Conservation (phyloP, 2,888 invertebrate species). For the Eurytoma adleriae region DNA sequence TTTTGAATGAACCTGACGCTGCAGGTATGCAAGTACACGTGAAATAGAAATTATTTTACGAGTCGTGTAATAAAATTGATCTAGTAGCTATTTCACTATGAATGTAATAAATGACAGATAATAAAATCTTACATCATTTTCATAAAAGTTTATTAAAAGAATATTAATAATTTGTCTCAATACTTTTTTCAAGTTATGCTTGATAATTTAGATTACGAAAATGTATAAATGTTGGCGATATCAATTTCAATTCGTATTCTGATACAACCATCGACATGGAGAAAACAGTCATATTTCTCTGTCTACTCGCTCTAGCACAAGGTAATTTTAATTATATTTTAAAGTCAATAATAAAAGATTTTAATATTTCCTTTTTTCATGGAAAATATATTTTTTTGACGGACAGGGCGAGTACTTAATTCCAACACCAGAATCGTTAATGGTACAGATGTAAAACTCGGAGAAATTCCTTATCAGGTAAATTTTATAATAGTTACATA, state of each 20-base stretch:
- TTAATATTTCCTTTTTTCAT: too few species aligned
- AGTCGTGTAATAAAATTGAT: too few species aligned
- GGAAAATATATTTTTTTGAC: background rate
- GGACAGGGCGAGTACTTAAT: background rate
- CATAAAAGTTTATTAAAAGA: too few species aligned
- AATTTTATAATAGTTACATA: background rate
- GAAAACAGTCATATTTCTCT: background rate
- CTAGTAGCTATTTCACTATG: too few species aligned
- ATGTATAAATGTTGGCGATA: background rate
- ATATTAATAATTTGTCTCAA: too few species aligned
- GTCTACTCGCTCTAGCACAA: background rate
- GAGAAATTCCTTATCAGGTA: constrained; percentile 56
- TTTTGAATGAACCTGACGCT: too few species aligned
- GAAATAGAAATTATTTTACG: too few species aligned
- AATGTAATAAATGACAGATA: too few species aligned
- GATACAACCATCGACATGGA: background rate
- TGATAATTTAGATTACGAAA: background rate
- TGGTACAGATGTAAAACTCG: constrained; percentile 49
- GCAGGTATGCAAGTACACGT: too few species aligned
- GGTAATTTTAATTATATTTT: background rate
- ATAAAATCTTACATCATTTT: too few species aligned
- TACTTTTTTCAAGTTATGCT: too few species aligned
- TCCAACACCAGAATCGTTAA: constrained; percentile 50
- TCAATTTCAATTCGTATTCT: background rate
- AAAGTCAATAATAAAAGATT: too few species aligned